Evolutionary conservation across 2,113 vertebrate genomes (phyloP).

Genomic region (Triplophysa siluroides): DNA sequence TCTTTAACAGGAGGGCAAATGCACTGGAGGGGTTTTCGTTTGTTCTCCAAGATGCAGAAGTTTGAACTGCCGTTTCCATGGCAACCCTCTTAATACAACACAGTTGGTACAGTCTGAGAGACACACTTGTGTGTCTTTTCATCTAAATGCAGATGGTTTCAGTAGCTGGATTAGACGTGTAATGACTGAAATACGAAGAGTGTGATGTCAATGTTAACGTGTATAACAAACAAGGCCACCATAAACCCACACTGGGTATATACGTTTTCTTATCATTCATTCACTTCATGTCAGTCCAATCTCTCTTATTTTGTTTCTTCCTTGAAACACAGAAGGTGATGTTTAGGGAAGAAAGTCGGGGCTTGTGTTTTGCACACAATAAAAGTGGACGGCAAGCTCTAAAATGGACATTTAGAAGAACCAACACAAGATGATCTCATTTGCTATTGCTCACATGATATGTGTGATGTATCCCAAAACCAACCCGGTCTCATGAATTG

Average conservation of each 20-base stretch:
- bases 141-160: not conserved
- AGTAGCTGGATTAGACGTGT: not conserved
- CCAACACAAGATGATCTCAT: too few species aligned
- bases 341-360: not conserved
- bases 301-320: not conserved
- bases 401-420: too few species aligned
- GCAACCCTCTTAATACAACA: conserved; percentile 71
- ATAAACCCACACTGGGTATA: not conserved
- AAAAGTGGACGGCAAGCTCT: too few species aligned
- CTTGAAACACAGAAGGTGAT: not conserved
- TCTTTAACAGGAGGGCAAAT: conserved; percentile 48
- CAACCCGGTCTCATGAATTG: too few species aligned
- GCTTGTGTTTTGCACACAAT: not conserved
- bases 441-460: too few species aligned
- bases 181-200: not conserved
- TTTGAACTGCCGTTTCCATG: conserved; percentile 70
- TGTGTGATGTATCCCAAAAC: too few species aligned
- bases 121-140: not conserved
- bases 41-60: conserved; percentile 70
- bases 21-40: conserved; percentile 64
- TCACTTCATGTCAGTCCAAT: not conserved
- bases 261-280: not conserved
- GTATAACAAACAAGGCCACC: not conserved
- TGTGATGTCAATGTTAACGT: not conserved
- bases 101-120: conserved; percentile 66